These are phyloP conservation scores for Metaphire vulgaris DNA, from an alignment of 1,140 invertebrate species.

Conservation along the genomic window DNA sequence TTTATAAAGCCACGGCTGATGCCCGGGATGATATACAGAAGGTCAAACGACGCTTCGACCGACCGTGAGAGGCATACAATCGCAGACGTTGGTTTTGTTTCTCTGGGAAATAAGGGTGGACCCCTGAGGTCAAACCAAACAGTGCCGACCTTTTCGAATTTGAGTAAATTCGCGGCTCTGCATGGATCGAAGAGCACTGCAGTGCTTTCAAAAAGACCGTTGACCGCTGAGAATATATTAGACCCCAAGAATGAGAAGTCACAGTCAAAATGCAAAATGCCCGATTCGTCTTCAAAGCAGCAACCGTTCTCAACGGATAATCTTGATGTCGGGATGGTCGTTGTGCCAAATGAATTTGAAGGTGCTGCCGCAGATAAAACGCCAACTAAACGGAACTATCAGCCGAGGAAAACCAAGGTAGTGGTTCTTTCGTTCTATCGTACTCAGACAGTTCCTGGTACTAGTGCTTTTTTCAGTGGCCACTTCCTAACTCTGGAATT, in stretches of 20 bases:
- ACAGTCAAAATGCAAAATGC: too few relatives aligned
- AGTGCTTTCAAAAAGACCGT: neutral
- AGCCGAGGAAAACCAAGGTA: neutral
- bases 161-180: neutral
- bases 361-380: neutral
- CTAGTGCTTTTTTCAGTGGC: too few relatives aligned
- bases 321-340: neutral
- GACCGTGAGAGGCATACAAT: neutral
- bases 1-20: constrained; percentile 15
- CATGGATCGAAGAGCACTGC: neutral
- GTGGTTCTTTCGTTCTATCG: neutral
- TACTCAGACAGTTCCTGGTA: too few relatives aligned
- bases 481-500: neutral
- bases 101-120: neutral
- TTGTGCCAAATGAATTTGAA: neutral
- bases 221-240: neutral
- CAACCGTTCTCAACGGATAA: too few relatives aligned
- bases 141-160: neutral
- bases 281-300: too few relatives aligned
- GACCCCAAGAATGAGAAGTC: neutral
- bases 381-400: neutral
- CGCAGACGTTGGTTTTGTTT: neutral
- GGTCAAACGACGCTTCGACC: neutral
- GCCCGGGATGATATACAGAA: constrained; percentile 20
- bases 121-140: neutral